These are phyloP conservation scores for Hypomecis atomaria DNA, from an alignment of 2,888 invertebrate species.

Conservation along the genomic window DNA sequence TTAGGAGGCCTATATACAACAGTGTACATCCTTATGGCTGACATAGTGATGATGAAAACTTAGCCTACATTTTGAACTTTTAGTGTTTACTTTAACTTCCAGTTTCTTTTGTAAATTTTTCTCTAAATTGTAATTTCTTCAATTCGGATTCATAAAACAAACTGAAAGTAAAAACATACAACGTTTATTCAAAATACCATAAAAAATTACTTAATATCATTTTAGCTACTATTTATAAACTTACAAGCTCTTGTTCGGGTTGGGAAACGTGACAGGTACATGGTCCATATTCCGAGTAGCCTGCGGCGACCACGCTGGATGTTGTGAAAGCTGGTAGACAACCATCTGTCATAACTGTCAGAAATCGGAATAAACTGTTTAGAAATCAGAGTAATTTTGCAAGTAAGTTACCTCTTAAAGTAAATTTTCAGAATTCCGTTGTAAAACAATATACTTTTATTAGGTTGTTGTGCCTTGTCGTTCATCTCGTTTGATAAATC, in stretches of 20 bases:
- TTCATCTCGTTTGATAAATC: no score
- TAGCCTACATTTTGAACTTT: no score
- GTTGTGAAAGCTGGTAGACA: constrained; percentile 21
- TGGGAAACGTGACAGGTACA: constrained; percentile 33
- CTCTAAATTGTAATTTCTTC: no score
- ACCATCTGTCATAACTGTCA: constrained; percentile 14
- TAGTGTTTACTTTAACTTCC: no score
- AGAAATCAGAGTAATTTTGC: constrained; percentile 11
- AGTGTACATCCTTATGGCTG: no score
- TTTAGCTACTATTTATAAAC: constrained; percentile 14
- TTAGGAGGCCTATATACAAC: no score
- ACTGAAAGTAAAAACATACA: neutral
- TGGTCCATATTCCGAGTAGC: constrained; percentile 21
- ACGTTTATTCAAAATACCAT: neutral
- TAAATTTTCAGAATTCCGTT: neutral
- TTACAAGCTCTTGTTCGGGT: constrained; percentile 24
- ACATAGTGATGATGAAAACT: no score
- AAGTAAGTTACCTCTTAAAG: neutral
- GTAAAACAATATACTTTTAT: neutral
- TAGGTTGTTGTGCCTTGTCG: no score
- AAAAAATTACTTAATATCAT: neutral
- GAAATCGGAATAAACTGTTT: constrained; percentile 9
- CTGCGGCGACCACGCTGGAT: constrained; percentile 13
- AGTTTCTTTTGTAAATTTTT: no score
- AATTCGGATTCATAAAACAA: no score